Conservation (phyloP, 1,140 invertebrate species). For the Aporrectodea caliginosa region DNA sequence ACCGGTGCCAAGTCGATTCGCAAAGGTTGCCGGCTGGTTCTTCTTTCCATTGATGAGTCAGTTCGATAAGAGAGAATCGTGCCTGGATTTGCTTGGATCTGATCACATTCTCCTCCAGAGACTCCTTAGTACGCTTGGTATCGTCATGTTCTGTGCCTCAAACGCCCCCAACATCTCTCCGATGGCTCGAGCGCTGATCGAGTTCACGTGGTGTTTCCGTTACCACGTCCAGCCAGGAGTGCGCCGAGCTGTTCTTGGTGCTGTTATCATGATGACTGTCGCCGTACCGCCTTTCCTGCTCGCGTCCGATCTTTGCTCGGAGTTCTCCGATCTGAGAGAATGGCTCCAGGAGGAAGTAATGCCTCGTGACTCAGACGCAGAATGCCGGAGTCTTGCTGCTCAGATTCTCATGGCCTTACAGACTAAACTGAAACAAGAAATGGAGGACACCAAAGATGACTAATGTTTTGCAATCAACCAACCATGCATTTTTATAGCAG, state of each 20-base stretch:
- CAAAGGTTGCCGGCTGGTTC: slow-evolving; percentile 8
- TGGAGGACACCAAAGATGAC: neutral
- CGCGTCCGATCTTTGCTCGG: neutral
- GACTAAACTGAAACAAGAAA: neutral
- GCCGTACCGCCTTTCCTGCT: neutral
- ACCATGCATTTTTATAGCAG: too few relatives aligned
- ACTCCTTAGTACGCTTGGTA: neutral
- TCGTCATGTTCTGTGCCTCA: neutral
- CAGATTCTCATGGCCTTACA: neutral
- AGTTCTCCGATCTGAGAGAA: neutral
- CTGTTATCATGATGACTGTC: neutral
- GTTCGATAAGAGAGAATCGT: neutral
- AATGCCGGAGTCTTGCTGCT: neutral
- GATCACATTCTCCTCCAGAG: slow-evolving; percentile 11
- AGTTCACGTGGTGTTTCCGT: slow-evolving; percentile 9
- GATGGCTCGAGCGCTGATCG: slow-evolving; percentile 5
- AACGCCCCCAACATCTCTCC: neutral
- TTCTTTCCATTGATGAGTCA: slow-evolving; percentile 10
- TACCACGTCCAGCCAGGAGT: neutral
- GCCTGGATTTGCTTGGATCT: neutral
- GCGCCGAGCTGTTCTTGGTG: slow-evolving; percentile 6
- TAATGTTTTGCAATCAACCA: too few relatives aligned
- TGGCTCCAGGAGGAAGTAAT: neutral
- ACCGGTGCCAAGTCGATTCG: neutral
- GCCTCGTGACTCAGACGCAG: neutral